phyloP scores from a whole-genome alignment of 2,888 invertebrate species.

The Tetragnatha montana region DNA sequence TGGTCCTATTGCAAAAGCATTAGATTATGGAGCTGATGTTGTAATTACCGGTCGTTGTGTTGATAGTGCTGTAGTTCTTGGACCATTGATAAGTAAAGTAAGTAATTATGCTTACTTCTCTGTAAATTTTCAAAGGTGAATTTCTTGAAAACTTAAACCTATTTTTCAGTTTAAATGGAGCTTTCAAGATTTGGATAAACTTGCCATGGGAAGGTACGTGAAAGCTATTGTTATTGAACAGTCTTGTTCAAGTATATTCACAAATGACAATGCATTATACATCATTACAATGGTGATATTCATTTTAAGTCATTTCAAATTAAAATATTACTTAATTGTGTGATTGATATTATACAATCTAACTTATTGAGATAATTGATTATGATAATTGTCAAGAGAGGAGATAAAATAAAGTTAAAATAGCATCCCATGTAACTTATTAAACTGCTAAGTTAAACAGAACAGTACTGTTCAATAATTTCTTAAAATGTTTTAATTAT shows the following conservation, averaged over 20 bases:
- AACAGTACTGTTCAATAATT: no score
- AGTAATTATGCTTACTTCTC: slow-evolving; percentile 42
- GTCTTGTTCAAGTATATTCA: background rate
- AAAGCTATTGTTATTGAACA: background rate
- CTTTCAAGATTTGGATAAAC: slow-evolving; percentile 76
- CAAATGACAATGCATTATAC: no score
- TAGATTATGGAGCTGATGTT: slow-evolving; percentile 78
- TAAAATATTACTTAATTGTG: no score
- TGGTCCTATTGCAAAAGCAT: slow-evolving; percentile 77
- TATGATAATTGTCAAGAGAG: no score
- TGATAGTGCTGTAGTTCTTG: slow-evolving; percentile 78
- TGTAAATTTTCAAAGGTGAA: background rate
- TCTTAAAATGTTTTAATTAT: no score
- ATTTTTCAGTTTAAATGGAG: slow-evolving; percentile 77
- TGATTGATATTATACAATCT: no score
- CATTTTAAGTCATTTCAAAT: no score
- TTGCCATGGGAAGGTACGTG: slow-evolving; percentile 77
- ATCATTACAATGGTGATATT: no score
- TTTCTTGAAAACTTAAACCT: background rate
- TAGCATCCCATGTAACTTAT: no score
- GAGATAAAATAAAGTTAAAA: no score
- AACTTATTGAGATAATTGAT: no score
- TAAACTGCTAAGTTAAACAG: no score
- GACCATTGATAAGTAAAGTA: slow-evolving; percentile 77
- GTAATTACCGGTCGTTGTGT: slow-evolving; percentile 79